These are phyloP conservation scores for Halcyon leucocephala DNA, from an alignment of 2,797 vertebrate genomes.

Conservation along the genomic window DNA sequence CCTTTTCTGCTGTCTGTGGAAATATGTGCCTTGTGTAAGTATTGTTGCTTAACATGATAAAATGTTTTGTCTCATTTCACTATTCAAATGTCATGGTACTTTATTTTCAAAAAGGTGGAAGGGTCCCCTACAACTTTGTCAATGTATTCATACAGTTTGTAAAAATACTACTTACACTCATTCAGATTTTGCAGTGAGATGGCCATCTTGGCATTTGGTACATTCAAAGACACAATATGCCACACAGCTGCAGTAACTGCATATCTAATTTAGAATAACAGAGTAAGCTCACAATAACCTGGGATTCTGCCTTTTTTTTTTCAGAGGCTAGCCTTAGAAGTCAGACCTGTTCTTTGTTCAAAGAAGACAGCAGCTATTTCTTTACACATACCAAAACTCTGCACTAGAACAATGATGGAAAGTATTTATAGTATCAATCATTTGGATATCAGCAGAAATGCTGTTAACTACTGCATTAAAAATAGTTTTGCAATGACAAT, in stretches of 20 bases:
- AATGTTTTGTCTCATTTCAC: neutral
- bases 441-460: neutral
- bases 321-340: neutral
- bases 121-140: neutral
- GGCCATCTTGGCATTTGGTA: neutral
- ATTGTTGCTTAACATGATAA: neutral
- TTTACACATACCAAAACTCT: conserved; percentile 3
- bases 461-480: conserved; percentile 10
- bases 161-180: neutral
- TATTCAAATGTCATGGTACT: neutral
- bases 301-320: neutral
- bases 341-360: neutral
- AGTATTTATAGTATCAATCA: conserved; percentile 32
- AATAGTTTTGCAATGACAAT: neutral
- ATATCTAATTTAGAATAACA: neutral
- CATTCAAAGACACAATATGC: neutral
- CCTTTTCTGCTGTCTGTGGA: neutral
- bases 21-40: neutral
- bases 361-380: neutral
- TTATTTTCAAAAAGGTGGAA: neutral
- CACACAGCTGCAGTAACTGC: neutral
- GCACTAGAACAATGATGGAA: neutral
- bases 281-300: neutral
- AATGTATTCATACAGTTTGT: neutral
- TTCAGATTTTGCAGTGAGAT: neutral